Base-by-base conservation (phyloP, 2,888 invertebrate species). In the Drepanosiphum platanoidis region DNA sequence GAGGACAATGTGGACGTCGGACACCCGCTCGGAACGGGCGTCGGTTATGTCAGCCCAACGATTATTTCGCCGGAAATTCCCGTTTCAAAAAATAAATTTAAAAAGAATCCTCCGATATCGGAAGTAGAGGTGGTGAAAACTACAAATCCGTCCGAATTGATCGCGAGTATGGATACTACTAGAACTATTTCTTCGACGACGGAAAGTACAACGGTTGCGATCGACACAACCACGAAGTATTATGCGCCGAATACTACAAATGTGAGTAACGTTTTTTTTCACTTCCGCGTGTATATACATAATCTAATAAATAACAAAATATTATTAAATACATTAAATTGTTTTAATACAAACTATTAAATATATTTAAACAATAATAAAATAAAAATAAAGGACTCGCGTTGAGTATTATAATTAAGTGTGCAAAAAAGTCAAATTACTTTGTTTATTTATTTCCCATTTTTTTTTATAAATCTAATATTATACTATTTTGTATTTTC, bases 1-100 rank as follows among this genome's bases (percentile, higher is more conserved):
- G 87, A 87, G 52, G 88, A 89, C 1, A 90, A 90, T 3, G 91
- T 92, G 87, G 89, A 91, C 32, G 89, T 91, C 46, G 86, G 81
- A 80, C 86, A 81, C 86, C 93, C 91, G 74, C 91, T 91, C 22
- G 92, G 92, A 1, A 92, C 92, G 1, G 92, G 92, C 8, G 92
- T 93, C 86, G 91, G 84, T 5, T 84, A 84, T 11, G 91, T 78
- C n/a, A 82, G 66, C 13, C 86, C 80, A 11, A 86, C 81, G 4
- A 80, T 34, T 64, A 79, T 87, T 66, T 82, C 87, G 42, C 92
- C 92, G 46, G 91, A 87, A 81, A 86, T 88, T 30, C 75, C 84
- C 0, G 15, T 18, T 30, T 39, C 68, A 0, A 84, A 68, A 36
- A 84, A 84, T 52, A 84, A 84, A 27, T 52, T 52, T 22, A 77